Evolutionary conservation across 2,113 vertebrate genomes (phyloP).

Genomic region (Perca flavescens): DNA sequence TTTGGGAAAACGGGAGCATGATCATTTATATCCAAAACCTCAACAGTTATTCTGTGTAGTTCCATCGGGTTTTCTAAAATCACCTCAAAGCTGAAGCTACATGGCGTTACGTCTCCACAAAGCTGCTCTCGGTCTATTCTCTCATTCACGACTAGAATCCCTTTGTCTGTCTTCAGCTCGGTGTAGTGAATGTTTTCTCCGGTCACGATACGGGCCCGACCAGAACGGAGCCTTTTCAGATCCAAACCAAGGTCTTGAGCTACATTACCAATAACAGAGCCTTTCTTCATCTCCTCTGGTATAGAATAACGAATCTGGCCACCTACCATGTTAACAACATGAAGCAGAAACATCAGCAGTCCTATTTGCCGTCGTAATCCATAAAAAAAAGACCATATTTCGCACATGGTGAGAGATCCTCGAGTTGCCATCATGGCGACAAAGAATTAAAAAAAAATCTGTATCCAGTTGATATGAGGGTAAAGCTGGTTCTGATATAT

Average conservation of each 20-base stretch:
- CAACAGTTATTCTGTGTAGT: neutral
- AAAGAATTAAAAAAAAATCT: neutral
- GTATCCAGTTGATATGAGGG: neutral
- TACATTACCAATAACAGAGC: slow-evolving; percentile 75
- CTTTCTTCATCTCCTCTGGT: slow-evolving; percentile 64
- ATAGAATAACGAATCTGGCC: slow-evolving; percentile 58
- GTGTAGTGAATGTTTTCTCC: slow-evolving; percentile 50
- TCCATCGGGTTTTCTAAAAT: slow-evolving; percentile 73
- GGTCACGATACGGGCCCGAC: slow-evolving; percentile 14
- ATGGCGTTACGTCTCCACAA: slow-evolving; percentile 21
- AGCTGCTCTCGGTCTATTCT: slow-evolving; percentile 73
- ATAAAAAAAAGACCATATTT: slow-evolving; percentile 24
- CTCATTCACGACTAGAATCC: slow-evolving; percentile 65
- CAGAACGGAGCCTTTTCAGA: slow-evolving; percentile 12
- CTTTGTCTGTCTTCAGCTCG: slow-evolving; percentile 71
- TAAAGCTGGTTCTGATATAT: neutral
- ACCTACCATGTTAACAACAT: slow-evolving; percentile 8
- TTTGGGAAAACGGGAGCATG: slow-evolving; percentile 62
- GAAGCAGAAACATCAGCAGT: slow-evolving; percentile 14
- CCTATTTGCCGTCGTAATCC: neutral
- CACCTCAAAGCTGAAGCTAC: slow-evolving; percentile 53
- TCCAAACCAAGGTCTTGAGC: slow-evolving; percentile 36
- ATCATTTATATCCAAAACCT: slow-evolving; percentile 64
- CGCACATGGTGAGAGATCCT: neutral
- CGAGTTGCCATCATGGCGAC: neutral